Evolutionary conservation across 2,797 vertebrate genomes (phyloP).

Genomic region (Sandelia bainsii): DNA sequence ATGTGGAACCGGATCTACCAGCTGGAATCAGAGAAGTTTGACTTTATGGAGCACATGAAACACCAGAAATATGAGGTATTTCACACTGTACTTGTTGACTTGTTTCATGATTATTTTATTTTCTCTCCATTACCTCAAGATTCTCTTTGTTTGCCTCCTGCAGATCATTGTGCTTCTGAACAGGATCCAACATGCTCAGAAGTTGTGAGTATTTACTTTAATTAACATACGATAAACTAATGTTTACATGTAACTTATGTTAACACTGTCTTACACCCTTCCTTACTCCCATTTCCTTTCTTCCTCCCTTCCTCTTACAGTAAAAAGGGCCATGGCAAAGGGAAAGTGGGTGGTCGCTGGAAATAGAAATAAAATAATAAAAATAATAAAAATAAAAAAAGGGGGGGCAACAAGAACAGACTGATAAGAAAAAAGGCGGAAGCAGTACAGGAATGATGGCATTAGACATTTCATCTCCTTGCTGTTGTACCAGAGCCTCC

Average conservation of each 20-base stretch:
- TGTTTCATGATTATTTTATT: neutral
- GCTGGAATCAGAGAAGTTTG: conserved; percentile 94
- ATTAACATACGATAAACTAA: neutral
- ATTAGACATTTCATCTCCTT: neutral
- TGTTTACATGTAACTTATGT: too few species aligned
- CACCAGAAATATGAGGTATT: conserved; percentile 92
- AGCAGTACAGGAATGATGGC: neutral
- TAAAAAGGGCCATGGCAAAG: conserved; percentile 92
- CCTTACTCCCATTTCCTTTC: neutral
- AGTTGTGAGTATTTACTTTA: conserved; percentile 87
- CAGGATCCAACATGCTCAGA: conserved; percentile 93
- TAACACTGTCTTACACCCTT: neutral
- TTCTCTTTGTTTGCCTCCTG: neutral
- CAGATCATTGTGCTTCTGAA: conserved; percentile 93
- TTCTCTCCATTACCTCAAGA: neutral
- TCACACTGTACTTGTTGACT: neutral
- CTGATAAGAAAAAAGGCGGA: neutral
- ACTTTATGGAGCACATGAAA: conserved; percentile 89
- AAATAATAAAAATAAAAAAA: too few species aligned
- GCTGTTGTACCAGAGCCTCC: neutral
- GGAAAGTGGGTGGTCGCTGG: conserved; percentile 93
- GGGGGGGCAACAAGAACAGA: neutral
- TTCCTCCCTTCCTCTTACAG: conserved; percentile 66
- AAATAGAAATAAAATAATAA: too few species aligned
- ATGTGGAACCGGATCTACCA: conserved; percentile 90